Evolutionary conservation across 2,888 invertebrate species (phyloP).

Genomic region (Ligdia adustata): DNA sequence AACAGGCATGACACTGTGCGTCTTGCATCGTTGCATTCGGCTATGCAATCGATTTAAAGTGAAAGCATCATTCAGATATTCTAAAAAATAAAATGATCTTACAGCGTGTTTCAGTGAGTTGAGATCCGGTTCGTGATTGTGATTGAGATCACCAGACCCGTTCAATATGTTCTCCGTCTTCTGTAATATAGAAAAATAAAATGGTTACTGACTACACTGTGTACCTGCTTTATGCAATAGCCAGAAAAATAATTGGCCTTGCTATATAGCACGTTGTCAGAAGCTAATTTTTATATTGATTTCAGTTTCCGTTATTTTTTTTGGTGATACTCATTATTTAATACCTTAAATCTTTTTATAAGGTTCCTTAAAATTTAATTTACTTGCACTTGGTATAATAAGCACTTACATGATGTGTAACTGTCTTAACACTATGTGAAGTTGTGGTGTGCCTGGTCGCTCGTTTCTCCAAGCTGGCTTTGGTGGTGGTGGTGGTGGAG

Average conservation of each 20-base stretch:
- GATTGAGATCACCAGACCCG: constrained; percentile 76
- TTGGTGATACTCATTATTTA: too few relatives aligned
- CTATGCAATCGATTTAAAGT: background rate
- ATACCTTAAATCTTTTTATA: too few relatives aligned
- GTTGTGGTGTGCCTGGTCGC: constrained; percentile 45
- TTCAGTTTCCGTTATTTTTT: too few relatives aligned
- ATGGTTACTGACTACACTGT: too few relatives aligned
- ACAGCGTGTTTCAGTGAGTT: constrained; percentile 55
- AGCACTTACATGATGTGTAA: constrained; percentile 49
- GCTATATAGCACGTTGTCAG: too few relatives aligned
- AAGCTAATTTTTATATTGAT: too few relatives aligned
- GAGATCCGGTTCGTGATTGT: constrained; percentile 69
- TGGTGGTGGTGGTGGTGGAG: constrained; percentile 45
- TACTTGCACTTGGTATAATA: too few relatives aligned
- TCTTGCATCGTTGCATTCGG: constrained; percentile 1
- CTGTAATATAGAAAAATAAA: constrained; percentile 47
- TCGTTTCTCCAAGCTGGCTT: constrained; percentile 53
- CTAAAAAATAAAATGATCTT: constrained; percentile 27
- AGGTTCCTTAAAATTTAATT: too few relatives aligned
- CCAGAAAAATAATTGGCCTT: too few relatives aligned
- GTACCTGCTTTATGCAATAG: too few relatives aligned
- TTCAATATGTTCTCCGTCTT: constrained; percentile 66
- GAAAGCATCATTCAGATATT: constrained; percentile 5
- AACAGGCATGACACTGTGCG: background rate
- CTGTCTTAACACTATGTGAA: constrained; percentile 58